Conservation (phyloP, 2,888 invertebrate species). For the Tiliacea aurago region DNA sequence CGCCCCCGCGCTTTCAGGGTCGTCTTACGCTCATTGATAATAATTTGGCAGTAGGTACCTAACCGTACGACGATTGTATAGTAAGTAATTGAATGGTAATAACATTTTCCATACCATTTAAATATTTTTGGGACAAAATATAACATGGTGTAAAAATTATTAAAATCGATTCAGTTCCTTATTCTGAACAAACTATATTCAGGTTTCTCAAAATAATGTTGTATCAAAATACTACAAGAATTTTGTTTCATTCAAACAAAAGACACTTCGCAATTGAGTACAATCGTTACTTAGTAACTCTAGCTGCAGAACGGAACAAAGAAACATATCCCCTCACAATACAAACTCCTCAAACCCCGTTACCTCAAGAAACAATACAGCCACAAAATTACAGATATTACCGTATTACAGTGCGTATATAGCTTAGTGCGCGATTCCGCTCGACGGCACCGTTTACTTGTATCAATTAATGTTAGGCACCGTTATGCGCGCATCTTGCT, state of each 20-base stretch:
- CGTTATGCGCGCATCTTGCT: slow-evolving; percentile 68
- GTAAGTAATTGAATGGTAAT: too few species aligned
- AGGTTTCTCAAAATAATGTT: too few species aligned
- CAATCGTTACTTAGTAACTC: neutral
- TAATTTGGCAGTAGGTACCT: too few species aligned
- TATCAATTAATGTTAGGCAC: slow-evolving; percentile 72
- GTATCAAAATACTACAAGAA: neutral
- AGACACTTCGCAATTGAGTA: neutral
- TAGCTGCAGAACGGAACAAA: slow-evolving; percentile 18
- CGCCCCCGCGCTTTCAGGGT: too few species aligned
- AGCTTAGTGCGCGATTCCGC: slow-evolving; percentile 61
- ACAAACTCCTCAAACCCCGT: slow-evolving; percentile 26
- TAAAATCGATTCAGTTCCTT: too few species aligned
- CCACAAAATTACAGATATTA: slow-evolving; percentile 53
- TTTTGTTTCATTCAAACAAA: neutral
- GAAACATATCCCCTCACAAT: slow-evolving; percentile 14
- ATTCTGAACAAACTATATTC: too few species aligned
- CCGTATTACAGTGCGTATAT: slow-evolving; percentile 38
- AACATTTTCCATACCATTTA: too few species aligned
- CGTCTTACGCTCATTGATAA: too few species aligned
- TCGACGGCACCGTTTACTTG: slow-evolving; percentile 70
- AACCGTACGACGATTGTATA: too few species aligned
- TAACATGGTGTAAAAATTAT: too few species aligned
- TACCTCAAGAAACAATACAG: slow-evolving; percentile 52
- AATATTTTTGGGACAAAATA: too few species aligned